phyloP scores from a whole-genome alignment of 2,797 vertebrate genomes.

The Ctenosaura bakeri region DNA sequence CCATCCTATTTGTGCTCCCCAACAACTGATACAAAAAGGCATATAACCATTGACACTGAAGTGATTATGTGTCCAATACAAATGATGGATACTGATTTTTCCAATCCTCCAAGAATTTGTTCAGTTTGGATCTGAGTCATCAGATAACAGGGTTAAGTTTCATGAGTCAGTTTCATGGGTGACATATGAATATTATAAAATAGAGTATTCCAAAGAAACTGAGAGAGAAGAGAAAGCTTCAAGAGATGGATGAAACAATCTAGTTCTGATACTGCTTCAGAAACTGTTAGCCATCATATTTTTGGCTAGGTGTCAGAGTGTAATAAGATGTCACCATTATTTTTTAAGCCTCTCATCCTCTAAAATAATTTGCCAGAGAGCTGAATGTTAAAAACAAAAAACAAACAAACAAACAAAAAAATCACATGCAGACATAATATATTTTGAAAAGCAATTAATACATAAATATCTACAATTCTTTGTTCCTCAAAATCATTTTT shows the following conservation, averaged over 20 bases:
- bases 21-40: no score
- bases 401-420: no score
- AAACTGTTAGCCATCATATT: constrained; percentile 30
- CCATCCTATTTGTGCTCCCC: no score
- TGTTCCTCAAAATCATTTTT: neutral
- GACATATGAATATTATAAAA: constrained; percentile 34
- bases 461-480: neutral
- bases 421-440: neutral
- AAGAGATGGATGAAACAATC: neutral
- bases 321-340: constrained; percentile 40
- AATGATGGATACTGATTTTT: no score
- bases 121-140: no score
- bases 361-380: constrained; percentile 29
- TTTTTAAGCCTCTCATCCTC: constrained; percentile 43
- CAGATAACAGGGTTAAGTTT: no score
- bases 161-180: constrained; percentile 1
- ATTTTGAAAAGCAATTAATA: neutral
- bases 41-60: no score
- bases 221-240: constrained; percentile 14
- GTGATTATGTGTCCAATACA: no score
- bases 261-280: constrained; percentile 46
- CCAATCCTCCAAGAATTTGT: no score
- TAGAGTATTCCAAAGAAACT: constrained; percentile 41
- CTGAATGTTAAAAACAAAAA: neutral
- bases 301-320: constrained; percentile 43